These are phyloP conservation scores for Galaxias olidus DNA, from an alignment of 2,797 vertebrate species.

Conservation along the genomic window DNA sequence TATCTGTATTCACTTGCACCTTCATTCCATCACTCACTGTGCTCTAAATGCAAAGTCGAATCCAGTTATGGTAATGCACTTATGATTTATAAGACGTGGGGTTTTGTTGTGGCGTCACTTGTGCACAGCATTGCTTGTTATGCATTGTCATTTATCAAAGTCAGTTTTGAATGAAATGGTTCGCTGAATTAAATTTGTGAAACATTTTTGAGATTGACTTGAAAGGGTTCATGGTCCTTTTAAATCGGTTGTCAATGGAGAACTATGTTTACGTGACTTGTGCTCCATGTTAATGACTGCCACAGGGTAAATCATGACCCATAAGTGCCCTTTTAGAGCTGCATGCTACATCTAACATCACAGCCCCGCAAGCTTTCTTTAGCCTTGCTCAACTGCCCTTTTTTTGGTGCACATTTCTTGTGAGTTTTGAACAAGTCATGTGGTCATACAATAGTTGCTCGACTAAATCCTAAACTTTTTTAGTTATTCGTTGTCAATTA, in stretches of 20 bases:
- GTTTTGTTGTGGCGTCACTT: neutral
- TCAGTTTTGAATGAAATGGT: neutral
- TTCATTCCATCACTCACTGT: no score
- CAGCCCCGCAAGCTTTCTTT: neutral
- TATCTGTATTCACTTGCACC: no score
- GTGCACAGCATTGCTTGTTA: constrained; percentile 4
- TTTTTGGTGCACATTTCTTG: neutral
- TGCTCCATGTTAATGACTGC: neutral
- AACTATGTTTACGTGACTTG: neutral
- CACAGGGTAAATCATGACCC: neutral
- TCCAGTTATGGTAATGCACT: no score
- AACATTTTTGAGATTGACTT: neutral
- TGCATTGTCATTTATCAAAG: neutral
- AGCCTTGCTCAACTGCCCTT: neutral
- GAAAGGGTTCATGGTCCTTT: neutral
- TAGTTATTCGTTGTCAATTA: no score
- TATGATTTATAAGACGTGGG: neutral
- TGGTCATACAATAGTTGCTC: no score
- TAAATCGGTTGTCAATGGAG: neutral
- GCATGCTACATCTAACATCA: neutral
- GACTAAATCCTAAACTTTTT: no score
- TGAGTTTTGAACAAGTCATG: no score
- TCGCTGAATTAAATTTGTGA: neutral
- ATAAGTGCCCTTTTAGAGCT: neutral
- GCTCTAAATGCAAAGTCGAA: no score